Conservation (phyloP, 2,113 vertebrate species). For the Porphyrio hochstetteri region DNA sequence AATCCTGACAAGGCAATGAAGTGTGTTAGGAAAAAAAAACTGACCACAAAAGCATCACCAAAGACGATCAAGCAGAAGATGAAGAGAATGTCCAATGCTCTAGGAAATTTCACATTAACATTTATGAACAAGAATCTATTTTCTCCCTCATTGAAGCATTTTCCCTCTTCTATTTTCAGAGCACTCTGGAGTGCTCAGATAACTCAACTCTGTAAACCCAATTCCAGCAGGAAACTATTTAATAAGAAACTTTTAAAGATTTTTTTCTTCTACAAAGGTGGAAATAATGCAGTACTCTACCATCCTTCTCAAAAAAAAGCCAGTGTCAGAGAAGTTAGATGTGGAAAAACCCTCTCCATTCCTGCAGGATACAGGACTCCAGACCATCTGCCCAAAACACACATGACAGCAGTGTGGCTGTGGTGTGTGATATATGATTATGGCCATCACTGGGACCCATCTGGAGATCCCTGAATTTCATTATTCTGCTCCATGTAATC, state of each 20-base stretch:
- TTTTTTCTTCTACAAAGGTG: not conserved
- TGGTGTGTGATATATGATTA: not conserved
- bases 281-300: not conserved
- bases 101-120: not conserved
- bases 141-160: not conserved
- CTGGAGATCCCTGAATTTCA: not conserved
- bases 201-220: not conserved
- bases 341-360: not conserved
- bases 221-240: not conserved
- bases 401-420: not conserved
- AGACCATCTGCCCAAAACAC: not conserved
- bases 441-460: not conserved
- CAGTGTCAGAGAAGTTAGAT: not conserved
- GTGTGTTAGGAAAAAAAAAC: not conserved
- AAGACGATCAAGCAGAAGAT: not conserved
- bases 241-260: not conserved
- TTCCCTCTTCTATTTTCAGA: conserved; percentile 20
- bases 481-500: not conserved
- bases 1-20: not conserved
- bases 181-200: conserved; percentile 23
- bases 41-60: not conserved
- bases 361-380: not conserved
- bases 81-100: not conserved
- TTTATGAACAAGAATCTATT: not conserved
- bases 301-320: not conserved